phyloP scores from a whole-genome alignment of 2,113 vertebrate genomes.

The Grantiella picta region DNA sequence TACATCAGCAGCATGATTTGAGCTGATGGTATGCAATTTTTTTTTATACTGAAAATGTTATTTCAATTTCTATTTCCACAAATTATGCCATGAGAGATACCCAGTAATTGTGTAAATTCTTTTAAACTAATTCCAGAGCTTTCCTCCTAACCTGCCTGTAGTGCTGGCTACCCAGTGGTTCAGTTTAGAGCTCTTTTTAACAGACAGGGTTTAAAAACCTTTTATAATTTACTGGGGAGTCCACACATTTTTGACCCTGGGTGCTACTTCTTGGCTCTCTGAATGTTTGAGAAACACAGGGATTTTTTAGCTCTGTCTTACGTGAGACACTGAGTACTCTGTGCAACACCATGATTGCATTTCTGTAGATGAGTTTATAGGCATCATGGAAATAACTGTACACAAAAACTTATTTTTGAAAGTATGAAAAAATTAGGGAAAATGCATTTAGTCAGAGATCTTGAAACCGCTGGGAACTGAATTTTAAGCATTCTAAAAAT shows the following conservation, averaged over 20 bases:
- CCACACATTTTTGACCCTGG: not conserved
- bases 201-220: not conserved
- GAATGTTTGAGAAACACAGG: not conserved
- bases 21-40: not conserved
- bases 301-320: not conserved
- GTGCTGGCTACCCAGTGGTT: not conserved
- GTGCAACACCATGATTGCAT: not conserved
- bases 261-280: not conserved
- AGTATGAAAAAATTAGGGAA: not conserved
- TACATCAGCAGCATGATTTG: not conserved
- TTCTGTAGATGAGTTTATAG: not conserved
- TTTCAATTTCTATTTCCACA: not conserved
- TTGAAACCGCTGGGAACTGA: not conserved
- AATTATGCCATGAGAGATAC: not conserved
- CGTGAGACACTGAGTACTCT: not conserved
- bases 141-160: not conserved
- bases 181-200: not conserved
- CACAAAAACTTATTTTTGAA: not conserved
- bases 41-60: not conserved
- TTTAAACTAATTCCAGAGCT: not conserved
- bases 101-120: not conserved
- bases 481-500: not conserved
- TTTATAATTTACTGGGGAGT: not conserved
- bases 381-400: not conserved
- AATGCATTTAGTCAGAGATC: not conserved